Conservation (phyloP, 2,888 invertebrate species). For the Pharmacophagus antenor region DNA sequence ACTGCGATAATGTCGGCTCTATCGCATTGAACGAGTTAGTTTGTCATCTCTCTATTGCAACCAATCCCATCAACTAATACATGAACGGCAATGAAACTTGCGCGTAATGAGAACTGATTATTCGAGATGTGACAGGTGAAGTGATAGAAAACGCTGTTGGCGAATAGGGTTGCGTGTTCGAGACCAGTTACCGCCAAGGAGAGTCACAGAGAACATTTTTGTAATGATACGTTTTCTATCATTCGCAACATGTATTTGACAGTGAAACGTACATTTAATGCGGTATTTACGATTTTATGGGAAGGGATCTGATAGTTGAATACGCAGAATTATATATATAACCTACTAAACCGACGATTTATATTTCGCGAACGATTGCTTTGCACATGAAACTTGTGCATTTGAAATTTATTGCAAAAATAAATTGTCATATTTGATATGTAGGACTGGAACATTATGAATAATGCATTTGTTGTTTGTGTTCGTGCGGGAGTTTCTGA, state of each 20-base stretch:
- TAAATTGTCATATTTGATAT: constrained; percentile 52
- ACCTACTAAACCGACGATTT: constrained; percentile 14
- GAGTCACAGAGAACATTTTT: constrained; percentile 62
- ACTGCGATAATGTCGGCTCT: constrained; percentile 45
- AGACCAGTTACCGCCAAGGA: constrained; percentile 68
- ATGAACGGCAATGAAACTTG: constrained; percentile 52
- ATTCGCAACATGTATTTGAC: constrained; percentile 48
- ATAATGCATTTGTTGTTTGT: constrained; percentile 58
- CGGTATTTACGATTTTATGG: constrained; percentile 27
- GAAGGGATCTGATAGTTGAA: constrained; percentile 20
- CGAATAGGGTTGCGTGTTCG: constrained; percentile 69
- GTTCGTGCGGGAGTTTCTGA: constrained; percentile 60
- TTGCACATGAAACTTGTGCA: constrained; percentile 45
- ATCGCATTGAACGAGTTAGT: constrained; percentile 43
- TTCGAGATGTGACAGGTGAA: constrained; percentile 60
- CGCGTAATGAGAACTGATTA: constrained; percentile 41
- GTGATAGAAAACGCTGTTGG: constrained; percentile 63
- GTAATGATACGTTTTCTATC: constrained; percentile 72
- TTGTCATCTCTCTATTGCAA: constrained; percentile 36
- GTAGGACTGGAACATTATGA: constrained; percentile 55
- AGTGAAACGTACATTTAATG: constrained; percentile 39
- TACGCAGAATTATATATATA: constrained; percentile 10
- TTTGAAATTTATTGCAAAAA: constrained; percentile 57
- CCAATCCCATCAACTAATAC: constrained; percentile 36
- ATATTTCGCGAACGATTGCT: constrained; percentile 37